Base-by-base conservation (phyloP, 2,888 invertebrate species). In the Drosophila falleni region DNA sequence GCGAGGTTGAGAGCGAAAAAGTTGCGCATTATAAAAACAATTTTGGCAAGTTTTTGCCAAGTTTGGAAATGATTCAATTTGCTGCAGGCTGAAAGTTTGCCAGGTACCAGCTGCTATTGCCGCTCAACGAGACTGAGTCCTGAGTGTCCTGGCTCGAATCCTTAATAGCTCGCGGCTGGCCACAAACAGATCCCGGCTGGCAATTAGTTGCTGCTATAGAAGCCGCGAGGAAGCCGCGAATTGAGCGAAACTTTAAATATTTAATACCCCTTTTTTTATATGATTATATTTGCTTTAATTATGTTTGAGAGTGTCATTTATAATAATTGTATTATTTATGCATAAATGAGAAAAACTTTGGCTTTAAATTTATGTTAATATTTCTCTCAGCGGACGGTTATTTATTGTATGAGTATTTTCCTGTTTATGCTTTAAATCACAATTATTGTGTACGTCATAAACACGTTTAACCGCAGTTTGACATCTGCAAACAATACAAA, bases 1-100 rank as follows among this genome's bases (percentile, higher is more conserved):
- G 65, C 41, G 51, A 33, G 13, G 13, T 41, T 39, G 42, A 44
- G 23, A 46, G 54, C 42, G 53, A 49, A 37, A 75, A 78, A 83
- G 81, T 78, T 87, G 68, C 50, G 58, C 79, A 87, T 84, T 84
- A 81, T 81, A 80, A 85, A 84, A 84, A 82, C 84, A 84, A 84
- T 84, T 87, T 87, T 42, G 67, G 69, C 61, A 79, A 79, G 80
- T 79, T 79, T 71, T 64, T 61, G 75, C 65, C 80, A 78, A 83
- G 81, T 87, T 84, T 73, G 49, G 66, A 74, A 87, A 79, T 83
- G 87, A 85, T 80, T 81, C 78, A 87, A 87, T 84, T 87, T 67
- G 68, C 56, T 67, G 61, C 73, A 75, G 81, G 61, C 46, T n/a
- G n/a, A 56, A 56, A 56, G 46, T 56, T 87, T 50, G 64, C 56